Evolutionary conservation across 2,797 vertebrate species (phyloP).

Genomic region (Typhlichthys subterraneus): DNA sequence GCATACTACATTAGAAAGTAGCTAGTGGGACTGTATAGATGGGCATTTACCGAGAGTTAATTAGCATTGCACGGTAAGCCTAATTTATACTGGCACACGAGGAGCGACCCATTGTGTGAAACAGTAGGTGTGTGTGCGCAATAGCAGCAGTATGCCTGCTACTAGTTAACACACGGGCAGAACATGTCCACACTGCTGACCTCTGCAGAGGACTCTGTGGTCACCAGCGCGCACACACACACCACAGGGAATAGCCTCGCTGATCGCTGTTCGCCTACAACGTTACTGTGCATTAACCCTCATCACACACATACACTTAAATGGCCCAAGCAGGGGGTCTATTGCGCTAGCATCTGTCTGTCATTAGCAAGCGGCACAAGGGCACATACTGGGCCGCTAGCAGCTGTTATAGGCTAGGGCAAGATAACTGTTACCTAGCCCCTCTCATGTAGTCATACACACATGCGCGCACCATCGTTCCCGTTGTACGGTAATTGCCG

Average conservation of each 20-base stretch:
- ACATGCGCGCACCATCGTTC: not conserved
- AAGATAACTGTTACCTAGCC: conserved; percentile 65
- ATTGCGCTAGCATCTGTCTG: conserved; percentile 61
- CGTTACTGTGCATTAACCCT: conserved; percentile 43
- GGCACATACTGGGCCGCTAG: conserved; percentile 37
- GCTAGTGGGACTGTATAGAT: too few relatives aligned
- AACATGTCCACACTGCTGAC: conserved; percentile 22
- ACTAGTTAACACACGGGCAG: conserved; percentile 7
- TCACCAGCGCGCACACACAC: conserved; percentile 2
- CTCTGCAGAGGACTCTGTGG: conserved; percentile 11
- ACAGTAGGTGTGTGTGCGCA: not conserved
- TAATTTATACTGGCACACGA: not conserved
- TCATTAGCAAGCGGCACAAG: conserved; percentile 55
- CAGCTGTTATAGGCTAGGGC: conserved; percentile 33
- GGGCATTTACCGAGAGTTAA: too few relatives aligned
- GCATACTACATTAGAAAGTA: too few relatives aligned
- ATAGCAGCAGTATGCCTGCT: conserved; percentile 7
- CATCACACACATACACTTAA: conserved; percentile 12
- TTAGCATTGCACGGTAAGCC: too few relatives aligned
- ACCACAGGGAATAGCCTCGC: not conserved
- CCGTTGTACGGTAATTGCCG: not conserved
- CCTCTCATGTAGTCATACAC: conserved; percentile 17
- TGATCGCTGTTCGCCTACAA: conserved; percentile 11
- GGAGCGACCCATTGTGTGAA: not conserved
- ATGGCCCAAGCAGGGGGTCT: conserved; percentile 35